A percentile compares a stretch with the other conserved stretches of the same genome.
phyloP scores from a whole-genome alignment of 2,888 invertebrate genomes.

The Metacarcinus magister region DNA sequence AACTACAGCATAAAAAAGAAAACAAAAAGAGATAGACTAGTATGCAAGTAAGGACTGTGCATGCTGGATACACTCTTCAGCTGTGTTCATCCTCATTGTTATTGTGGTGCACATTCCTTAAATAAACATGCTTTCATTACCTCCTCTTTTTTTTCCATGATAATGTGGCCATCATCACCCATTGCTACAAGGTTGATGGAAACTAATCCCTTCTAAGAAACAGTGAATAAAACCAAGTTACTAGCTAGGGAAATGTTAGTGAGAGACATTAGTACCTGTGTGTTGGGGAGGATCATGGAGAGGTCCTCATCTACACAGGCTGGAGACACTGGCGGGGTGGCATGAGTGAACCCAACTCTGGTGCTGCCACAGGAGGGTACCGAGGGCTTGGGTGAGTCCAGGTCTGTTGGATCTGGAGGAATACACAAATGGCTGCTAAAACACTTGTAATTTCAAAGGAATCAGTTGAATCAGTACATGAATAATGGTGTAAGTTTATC shows the following conservation, averaged over 20 bases:
- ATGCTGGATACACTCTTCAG: not conserved
- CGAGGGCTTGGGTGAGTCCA: conserved; percentile 82
- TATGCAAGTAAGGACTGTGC: conserved; percentile 14
- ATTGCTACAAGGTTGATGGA: not conserved
- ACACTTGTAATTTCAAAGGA: not conserved
- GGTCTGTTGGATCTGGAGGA: conserved; percentile 80
- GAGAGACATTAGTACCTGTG: conserved; percentile 72
- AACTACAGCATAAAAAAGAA: conserved; percentile 33
- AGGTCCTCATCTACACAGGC: conserved; percentile 90
- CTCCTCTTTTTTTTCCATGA: not conserved
- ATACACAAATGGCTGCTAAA: not conserved
- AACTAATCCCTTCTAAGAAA: not conserved
- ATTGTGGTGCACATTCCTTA: not conserved
- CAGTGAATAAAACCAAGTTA: not conserved
- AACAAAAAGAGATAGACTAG: not conserved
- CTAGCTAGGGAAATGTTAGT: not conserved
- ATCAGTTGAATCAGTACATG: not conserved
- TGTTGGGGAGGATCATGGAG: conserved; percentile 85
- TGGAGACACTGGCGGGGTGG: conserved; percentile 82
- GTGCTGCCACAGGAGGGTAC: conserved; percentile 80
- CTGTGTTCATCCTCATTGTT: not conserved
- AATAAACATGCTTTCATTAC: not conserved
- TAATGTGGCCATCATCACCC: not conserved
- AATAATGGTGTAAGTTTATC: not conserved
- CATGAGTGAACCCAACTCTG: conserved; percentile 81